Evolutionary conservation across 2,113 vertebrate genomes (phyloP), one percentile per base, ranked within the genome.

Genomic region (Elephas maximus): DNA sequence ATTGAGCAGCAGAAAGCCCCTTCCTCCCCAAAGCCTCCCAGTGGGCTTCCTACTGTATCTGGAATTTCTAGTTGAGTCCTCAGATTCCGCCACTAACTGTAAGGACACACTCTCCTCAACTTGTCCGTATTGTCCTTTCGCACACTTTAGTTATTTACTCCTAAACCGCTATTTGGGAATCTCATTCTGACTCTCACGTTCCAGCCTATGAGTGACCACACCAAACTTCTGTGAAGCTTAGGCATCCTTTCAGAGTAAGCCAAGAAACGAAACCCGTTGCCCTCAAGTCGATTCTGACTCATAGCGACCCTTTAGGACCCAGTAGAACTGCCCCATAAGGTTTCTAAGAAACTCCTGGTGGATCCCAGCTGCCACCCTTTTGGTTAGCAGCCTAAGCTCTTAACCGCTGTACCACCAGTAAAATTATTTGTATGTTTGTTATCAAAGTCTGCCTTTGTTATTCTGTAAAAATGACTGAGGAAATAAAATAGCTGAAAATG

Each of bases 21-120:
- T 79, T 28, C 41, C 67, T 53, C 67, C 45, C 78, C 17, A 5
- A 1, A 28, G 4, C 67, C 48, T 82, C 67, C 73, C 41, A 8
- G 1, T 0, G 0, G 53, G 3, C 71, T 67, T 8, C 62, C 67
- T 24, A 7, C 4, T 2, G 44, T 30, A 28, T 12, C 74, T 44
- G 28, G 45, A 21, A 12, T 82, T 63, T n/a, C 73, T 67, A 57
- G 67, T 0, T n/a, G 53, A 45, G 53, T 48, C 0, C 53, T 65
- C 12, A 26, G 28, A 53, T 69, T 33, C n/a, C 24, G 33, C 30
- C 28, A 11, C n/a, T 33, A 0, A 69, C 26, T 48, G n/a, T 24
- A 41, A 74, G 30, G 85, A 17, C 45, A 0, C 7, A 51, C 45
- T 24, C 0, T 14, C 37, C 37, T 33, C 48, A 67, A 8, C 74